phyloP scores from a whole-genome alignment of 2,888 invertebrate species.

The Periphyllus acericola region DNA sequence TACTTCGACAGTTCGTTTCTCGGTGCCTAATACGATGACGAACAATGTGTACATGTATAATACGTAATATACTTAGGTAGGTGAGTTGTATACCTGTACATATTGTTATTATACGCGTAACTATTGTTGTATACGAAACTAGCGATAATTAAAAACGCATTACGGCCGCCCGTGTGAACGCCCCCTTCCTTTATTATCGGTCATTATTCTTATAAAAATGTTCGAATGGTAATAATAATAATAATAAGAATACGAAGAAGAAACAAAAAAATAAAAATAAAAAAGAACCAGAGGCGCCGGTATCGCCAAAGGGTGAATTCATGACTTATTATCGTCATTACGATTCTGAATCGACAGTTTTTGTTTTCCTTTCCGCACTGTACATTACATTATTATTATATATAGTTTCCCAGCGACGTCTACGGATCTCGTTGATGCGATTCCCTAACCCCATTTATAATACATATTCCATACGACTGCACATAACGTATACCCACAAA shows the following conservation, averaged over 20 bases:
- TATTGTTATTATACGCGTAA: background rate
- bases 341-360: constrained; percentile 60
- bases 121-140: constrained; percentile 42
- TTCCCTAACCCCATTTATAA: constrained; percentile 11
- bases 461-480: background rate
- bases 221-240: constrained; percentile 60
- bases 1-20: constrained; percentile 11
- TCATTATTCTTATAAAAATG: constrained; percentile 59
- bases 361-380: constrained; percentile 47
- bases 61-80: background rate
- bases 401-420: constrained; percentile 43
- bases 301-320: constrained; percentile 60
- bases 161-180: constrained; percentile 58
- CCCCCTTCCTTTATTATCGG: constrained; percentile 62
- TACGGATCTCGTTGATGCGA: constrained; percentile 19
- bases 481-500: background rate
- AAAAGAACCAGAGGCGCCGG: constrained; percentile 57
- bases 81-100: background rate
- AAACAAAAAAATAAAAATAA: constrained; percentile 6
- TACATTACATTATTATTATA: background rate
- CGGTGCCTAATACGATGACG: background rate
- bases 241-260: constrained; percentile 16
- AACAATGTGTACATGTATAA: background rate
- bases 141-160: constrained; percentile 61
- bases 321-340: constrained; percentile 62